phyloP scores from a whole-genome alignment of 2,888 invertebrate species.

The Salticus scenicus region DNA sequence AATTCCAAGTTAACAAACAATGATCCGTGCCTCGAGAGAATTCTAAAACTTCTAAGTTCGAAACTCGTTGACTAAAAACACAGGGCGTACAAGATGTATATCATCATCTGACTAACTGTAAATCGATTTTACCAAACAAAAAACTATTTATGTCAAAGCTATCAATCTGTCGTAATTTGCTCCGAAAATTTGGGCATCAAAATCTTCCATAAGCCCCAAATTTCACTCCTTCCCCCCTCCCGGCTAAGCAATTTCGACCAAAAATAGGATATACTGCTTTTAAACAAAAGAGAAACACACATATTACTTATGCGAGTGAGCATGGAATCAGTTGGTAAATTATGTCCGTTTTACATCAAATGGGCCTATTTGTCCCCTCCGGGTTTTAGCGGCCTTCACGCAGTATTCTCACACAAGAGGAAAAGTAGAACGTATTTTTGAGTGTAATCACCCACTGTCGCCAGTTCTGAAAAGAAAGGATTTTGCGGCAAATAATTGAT shows the following conservation, averaged over 20 bases:
- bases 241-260: conserved; percentile 46
- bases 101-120: background rate
- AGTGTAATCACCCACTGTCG: conserved; percentile 4
- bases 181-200: conserved; percentile 45
- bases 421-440: conserved; percentile 41
- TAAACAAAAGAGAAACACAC: conserved; percentile 43
- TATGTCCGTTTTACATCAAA: conserved; percentile 45
- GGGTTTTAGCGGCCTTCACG: conserved; percentile 47
- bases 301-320: conserved; percentile 52
- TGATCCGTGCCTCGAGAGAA: background rate
- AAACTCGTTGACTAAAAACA: background rate
- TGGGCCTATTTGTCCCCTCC: conserved; percentile 44
- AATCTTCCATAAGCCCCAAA: conserved; percentile 17
- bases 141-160: conserved; percentile 45
- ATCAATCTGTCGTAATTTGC: conserved; percentile 55
- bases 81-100: background rate
- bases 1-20: background rate
- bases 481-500: background rate
- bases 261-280: conserved; percentile 45
- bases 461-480: background rate
- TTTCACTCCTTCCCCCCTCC: conserved; percentile 23
- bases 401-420: background rate
- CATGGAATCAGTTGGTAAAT: conserved; percentile 44
- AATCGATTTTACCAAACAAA: background rate
- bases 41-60: background rate